Base-by-base conservation (phyloP, 2,797 vertebrate species). In the Danio tinwini region DNA sequence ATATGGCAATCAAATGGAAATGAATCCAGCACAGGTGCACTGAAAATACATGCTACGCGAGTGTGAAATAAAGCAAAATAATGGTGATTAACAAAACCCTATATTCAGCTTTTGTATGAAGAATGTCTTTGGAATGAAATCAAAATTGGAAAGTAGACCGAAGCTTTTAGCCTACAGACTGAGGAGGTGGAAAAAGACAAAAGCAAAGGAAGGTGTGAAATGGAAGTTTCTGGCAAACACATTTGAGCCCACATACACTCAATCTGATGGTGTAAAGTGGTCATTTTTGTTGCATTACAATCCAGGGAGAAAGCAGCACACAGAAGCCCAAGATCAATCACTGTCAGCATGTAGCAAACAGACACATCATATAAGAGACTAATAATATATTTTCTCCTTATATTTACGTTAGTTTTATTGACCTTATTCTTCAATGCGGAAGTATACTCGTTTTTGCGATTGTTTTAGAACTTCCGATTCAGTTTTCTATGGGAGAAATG, bases 321-420 rank as follows among this genome's bases (percentile, higher is more conserved):
- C 65, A 47, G 12, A 19, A 75, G 56, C 40, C n/a, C 49, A 29
- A 47, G 39, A 80, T 78, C 55, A 42, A 53, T 53, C 59, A 79
- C 58, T 65, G 78, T 84, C 84, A 76, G 71, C 83, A 89, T 82
- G 82, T 68, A 87, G 67, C 85, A 83, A 79, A 67, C 7, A 29
- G 7, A 7, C 29, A 49, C 40, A 11, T n/a, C 8, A 69, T 7
- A 52, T 16, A n/a, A 49, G 29, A 29, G 29, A 29, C 29, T 0
- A n/a, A n/a, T 50, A 21, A 65, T 21, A 49, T 29, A 1, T 29
- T 29, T 29, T 29, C 29, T 29, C 29, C 29, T 29, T 29, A 68
- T 52, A 52, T 42, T 62, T 42, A 69, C 4, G 47, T n/a, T 40
- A 6, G 47, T 21, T 52, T 29, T 59, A 37, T n/a, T n/a, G n/a